A percentile compares a stretch with the other conserved stretches of the same genome.
These are phyloP conservation scores for Rousettus madagascariensis DNA, from an alignment of 2,797 vertebrate species.

Conservation along the genomic window DNA sequence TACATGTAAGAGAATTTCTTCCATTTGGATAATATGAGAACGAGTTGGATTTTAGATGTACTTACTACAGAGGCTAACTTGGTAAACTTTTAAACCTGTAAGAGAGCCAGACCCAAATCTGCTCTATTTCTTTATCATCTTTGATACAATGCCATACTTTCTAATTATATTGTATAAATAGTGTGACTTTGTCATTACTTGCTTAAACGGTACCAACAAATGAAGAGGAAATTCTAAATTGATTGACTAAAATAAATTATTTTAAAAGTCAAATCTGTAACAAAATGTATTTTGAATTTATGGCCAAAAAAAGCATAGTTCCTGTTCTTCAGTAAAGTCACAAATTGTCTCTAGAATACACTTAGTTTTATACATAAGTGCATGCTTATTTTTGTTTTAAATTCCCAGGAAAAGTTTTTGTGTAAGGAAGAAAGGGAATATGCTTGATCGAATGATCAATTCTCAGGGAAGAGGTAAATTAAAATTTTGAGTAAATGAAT, in stretches of 20 bases:
- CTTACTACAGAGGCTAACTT: background rate
- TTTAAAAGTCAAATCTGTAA: background rate
- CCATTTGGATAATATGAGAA: background rate
- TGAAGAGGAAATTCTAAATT: background rate
- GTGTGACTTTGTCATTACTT: background rate
- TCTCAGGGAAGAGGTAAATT: background rate
- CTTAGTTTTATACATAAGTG: background rate
- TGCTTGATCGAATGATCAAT: background rate
- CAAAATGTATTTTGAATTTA: background rate
- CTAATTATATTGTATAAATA: background rate
- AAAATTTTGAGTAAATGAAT: slow-evolving; percentile 1
- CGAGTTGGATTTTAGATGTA: background rate
- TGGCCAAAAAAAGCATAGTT: background rate
- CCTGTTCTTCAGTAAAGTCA: background rate
- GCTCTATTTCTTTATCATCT: background rate
- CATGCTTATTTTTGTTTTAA: slow-evolving; percentile 5
- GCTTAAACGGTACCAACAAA: background rate
- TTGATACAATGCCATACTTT: background rate
- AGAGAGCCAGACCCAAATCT: background rate
- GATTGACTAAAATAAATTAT: background rate
- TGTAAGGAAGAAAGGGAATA: background rate
- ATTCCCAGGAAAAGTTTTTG: background rate
- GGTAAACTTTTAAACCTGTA: background rate
- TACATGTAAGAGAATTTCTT: background rate
- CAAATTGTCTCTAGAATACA: background rate